Base-by-base conservation (phyloP, 2,797 vertebrate species). In the Amniataba percoides region DNA sequence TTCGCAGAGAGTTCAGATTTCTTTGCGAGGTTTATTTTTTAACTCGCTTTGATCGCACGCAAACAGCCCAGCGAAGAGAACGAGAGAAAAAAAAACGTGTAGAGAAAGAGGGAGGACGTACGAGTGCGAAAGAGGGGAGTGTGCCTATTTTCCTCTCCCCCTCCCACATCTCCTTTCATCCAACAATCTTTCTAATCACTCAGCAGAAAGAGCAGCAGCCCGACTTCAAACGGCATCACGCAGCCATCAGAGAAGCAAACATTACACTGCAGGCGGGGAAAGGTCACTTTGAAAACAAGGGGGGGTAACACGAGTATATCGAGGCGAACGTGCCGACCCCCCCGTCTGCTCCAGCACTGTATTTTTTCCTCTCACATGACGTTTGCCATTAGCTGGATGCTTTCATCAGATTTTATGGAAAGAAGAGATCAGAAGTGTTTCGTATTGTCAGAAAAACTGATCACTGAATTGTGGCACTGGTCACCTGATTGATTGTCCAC, bases 221-320 rank as follows among this genome's bases (percentile, higher is more conserved):
- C 27, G 48, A 83, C 87, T 81, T 90, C 87, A 91, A 89, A 91
- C 78, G 12, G 60, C 81, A 82, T 82, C 73, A 83, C 71, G 71
- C 64, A 55, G 14, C 60, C 51, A 21, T 56, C 55, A 58, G 58
- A 76, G 48, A 70, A 56, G 12, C 82, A 46, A 71, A 49, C 66
- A 43, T 71, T 15, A 61, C 63, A 23, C 69, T 34, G 64, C 61
- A n/a, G 77, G 46, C 42, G 5, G n/a, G 10, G 52, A 68, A 71
- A 86, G 88, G 84, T 88, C 83, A 80, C 77, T 78, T 74, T 81
- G 69, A 81, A 88, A 92, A 86, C 80, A 75, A 69, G 64, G 53
- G 62, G 64, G 53, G 62, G 49, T n/a, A 60, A 73, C 64, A 36
- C 7, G 0, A 45, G 57, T 36, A 18, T 40, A 69, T 72, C 65